Evolutionary conservation across 2,113 vertebrate genomes (phyloP).

Genomic region (Trogon melanurus): DNA sequence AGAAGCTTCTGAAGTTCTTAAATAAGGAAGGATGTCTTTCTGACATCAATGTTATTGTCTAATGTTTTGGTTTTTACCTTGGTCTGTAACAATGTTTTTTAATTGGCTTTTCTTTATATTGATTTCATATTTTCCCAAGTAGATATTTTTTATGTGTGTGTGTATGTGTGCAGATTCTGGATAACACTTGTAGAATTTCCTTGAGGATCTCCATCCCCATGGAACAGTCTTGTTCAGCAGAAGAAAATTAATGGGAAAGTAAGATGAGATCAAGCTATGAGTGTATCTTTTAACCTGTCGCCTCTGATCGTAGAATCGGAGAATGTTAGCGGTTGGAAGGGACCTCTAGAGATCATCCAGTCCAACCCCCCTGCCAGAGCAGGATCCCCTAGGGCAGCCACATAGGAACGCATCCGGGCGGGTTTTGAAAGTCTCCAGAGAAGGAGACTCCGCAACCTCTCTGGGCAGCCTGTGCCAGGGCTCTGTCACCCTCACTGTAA

Average conservation of each 20-base stretch:
- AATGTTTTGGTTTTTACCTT: neutral
- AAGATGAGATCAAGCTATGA: neutral
- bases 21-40: neutral
- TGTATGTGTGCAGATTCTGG: neutral
- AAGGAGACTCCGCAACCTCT: too few species aligned
- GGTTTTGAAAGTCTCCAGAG: too few species aligned
- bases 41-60: neutral
- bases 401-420: too few species aligned
- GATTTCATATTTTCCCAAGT: neutral
- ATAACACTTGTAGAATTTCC: neutral
- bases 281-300: neutral
- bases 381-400: too few species aligned
- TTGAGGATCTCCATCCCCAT: neutral
- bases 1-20: neutral
- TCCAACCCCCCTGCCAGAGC: too few species aligned
- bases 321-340: too few species aligned
- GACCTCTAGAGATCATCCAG: too few species aligned
- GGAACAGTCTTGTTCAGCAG: neutral
- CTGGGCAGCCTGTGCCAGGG: too few species aligned
- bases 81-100: neutral
- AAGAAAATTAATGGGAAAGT: neutral
- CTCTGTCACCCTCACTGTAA: too few species aligned
- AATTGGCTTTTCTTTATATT: neutral
- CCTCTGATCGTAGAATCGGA: too few species aligned
- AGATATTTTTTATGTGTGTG: neutral